Percentiles rank a stretch among this genome's conserved stretches.
Evolutionary conservation across 1,140 invertebrate genomes (phyloP).

Genomic region (Physella acuta): DNA sequence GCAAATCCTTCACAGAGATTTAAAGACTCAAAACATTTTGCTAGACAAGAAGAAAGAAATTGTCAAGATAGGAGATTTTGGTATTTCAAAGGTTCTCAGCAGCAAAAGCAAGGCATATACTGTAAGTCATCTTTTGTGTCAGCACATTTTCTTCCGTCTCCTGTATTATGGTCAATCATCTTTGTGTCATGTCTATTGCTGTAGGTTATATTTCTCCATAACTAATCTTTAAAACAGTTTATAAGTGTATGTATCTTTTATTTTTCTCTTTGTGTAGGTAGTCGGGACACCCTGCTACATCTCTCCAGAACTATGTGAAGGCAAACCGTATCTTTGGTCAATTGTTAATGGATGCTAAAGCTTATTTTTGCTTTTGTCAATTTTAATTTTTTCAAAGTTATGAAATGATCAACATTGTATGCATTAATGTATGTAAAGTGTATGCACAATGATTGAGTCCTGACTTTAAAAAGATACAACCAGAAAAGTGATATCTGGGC

Average conservation of each 20-base stretch:
- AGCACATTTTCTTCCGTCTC: too few relatives aligned
- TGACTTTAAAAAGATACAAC: conserved; percentile 59
- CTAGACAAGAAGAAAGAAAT: conserved; percentile 58
- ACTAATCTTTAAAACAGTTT: neutral
- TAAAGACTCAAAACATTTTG: conserved; percentile 61
- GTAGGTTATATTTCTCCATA: too few relatives aligned
- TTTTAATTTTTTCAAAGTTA: neutral
- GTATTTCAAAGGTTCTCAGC: conserved; percentile 61
- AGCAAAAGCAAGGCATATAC: conserved; percentile 66
- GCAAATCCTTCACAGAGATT: conserved; percentile 59
- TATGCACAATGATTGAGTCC: too few relatives aligned
- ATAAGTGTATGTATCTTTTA: conserved; percentile 1
- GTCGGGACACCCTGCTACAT: conserved; percentile 83
- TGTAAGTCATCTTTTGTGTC: conserved; percentile 59
- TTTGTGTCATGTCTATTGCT: too few relatives aligned
- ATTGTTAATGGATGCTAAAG: neutral
- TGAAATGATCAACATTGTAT: neutral
- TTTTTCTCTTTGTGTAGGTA: conserved; percentile 48
- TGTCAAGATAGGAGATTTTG: conserved; percentile 61
- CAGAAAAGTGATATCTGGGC: conserved; percentile 81
- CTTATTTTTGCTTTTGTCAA: neutral
- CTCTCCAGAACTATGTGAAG: conserved; percentile 81
- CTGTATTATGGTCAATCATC: too few relatives aligned
- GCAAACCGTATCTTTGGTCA: conserved; percentile 63
- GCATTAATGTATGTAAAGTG: neutral